Base-by-base conservation (phyloP, 2,888 invertebrate genomes). In the Plemyria rubiginata region DNA sequence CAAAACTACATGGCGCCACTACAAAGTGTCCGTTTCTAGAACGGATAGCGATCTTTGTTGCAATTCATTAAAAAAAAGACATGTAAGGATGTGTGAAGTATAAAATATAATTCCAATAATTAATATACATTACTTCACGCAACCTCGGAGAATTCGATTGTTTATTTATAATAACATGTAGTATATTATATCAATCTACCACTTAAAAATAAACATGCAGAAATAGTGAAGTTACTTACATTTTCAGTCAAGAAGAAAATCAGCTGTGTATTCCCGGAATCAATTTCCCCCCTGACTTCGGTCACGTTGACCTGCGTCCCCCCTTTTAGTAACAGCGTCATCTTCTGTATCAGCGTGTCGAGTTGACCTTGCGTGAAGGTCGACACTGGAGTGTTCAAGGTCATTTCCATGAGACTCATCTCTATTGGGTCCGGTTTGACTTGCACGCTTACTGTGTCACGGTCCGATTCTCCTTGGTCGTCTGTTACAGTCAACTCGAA, bases 401-500 rank as follows among this genome's bases (percentile, higher is more conserved):
- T 96, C 79, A 98, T 90, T 85, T 98, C 97, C 5, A 98, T 95
- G 51, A 98, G 93, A 84, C 97, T 95, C 78, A 95, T 93, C 55
- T 96, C 88, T 72, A 96, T 92, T 0, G 96, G 96, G 89, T 98
- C 97, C 70, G 94, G 87, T 80, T 97, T 97, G 0, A 99, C 96
- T 74, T 96, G 73, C 2, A 99, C 94, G 58, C 96, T 96, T 22
- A 97, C 97, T 0, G 96, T 96, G 82, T 98, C 98, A 13, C 95
- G 95, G 71, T 95, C 95, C 0, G 95, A 95, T 58, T 97, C 93
- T 0, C 98, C 98, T 83, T 98, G 98, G 71, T 97, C 97, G 84
- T 99, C 99, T 45, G 94, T 96, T 0, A 99, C 98, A n/a, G 96
- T 96, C 61, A 99, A 89, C 77, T 96, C 96, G 80, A 98, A 98